A percentile compares a stretch with the other conserved stretches of the same genome.
phyloP scores from a whole-genome alignment of 1,140 invertebrate species.

The Acromyrmex heyeri region DNA sequence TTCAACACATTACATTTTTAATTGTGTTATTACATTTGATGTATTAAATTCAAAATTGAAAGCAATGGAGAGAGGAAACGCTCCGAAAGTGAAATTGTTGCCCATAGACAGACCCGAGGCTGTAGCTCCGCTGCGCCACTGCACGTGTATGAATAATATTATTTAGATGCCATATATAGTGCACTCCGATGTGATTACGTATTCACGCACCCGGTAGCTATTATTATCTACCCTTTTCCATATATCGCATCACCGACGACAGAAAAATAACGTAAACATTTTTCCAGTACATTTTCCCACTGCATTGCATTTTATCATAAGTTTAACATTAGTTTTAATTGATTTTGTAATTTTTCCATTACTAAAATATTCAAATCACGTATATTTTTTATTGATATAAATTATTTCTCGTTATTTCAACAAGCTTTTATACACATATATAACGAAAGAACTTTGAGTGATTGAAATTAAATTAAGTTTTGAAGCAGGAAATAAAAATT shows the following conservation, averaged over 20 bases:
- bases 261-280: not conserved
- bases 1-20: not conserved
- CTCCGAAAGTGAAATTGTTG: conserved; percentile 13
- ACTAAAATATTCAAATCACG: not conserved
- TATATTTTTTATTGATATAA: not conserved
- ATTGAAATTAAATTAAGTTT: not conserved
- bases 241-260: not conserved
- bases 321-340: no score
- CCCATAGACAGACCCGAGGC: not conserved
- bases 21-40: not conserved
- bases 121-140: conserved; percentile 7
- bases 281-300: not conserved
- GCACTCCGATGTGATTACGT: conserved; percentile 17
- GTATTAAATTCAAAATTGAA: not conserved
- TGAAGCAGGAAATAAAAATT: not conserved
- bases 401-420: not conserved
- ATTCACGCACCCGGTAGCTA: conserved; percentile 17
- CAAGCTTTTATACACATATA: not conserved
- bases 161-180: conserved; percentile 48
- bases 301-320: no score
- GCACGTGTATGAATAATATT: conserved; percentile 42
- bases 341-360: no score
- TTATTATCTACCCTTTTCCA: conserved; percentile 18
- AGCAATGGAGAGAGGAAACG: not conserved
- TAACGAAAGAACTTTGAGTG: not conserved